These are phyloP conservation scores for Pogonomyrmex barbatus DNA, from an alignment of 1,140 invertebrate genomes.

Conservation along the genomic window DNA sequence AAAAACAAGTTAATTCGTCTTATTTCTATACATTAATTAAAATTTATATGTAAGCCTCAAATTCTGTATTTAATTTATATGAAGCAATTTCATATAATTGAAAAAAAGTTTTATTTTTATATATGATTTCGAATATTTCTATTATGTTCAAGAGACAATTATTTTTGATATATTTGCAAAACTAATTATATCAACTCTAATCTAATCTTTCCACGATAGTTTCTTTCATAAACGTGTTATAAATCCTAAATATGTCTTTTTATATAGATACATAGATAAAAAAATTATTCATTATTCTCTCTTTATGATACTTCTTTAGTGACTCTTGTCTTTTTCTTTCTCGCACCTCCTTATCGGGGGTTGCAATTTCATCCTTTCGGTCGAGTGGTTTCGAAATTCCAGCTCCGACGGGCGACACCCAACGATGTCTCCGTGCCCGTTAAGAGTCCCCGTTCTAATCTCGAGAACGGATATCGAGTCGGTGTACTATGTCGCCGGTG, in stretches of 20 bases:
- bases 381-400: constrained; percentile 75
- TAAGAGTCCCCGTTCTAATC: constrained; percentile 71
- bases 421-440: constrained; percentile 67
- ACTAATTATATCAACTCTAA: background rate
- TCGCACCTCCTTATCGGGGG: constrained; percentile 40
- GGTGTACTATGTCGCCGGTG: constrained; percentile 74
- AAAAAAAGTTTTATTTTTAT: background rate
- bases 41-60: background rate
- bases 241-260: background rate
- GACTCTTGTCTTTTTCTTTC: constrained; percentile 14
- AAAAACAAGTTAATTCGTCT: background rate
- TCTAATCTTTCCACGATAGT: background rate
- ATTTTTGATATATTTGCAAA: background rate
- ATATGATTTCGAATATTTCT: background rate
- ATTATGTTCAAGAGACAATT: background rate
- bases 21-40: background rate
- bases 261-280: background rate
- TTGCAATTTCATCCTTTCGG: constrained; percentile 76
- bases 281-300: constrained; percentile 1
- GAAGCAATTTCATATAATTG: background rate
- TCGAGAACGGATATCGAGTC: constrained; percentile 73
- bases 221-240: background rate
- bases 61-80: background rate
- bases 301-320: background rate
- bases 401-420: constrained; percentile 68